Evolutionary conservation across 2,888 invertebrate genomes (phyloP).

Genomic region (Cerceris rybyensis): DNA sequence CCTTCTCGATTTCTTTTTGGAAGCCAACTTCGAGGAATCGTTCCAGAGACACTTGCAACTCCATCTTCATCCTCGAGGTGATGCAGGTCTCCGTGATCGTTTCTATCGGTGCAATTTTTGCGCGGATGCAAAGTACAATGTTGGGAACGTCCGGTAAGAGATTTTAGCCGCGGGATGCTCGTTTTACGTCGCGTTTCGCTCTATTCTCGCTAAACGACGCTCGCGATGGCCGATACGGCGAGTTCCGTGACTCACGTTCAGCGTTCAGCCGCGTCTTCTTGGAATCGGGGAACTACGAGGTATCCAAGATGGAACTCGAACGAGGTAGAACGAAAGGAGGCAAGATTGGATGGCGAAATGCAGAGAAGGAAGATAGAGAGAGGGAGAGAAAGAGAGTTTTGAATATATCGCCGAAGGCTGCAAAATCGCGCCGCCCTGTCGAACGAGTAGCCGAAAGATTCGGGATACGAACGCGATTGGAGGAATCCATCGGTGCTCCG

Average conservation of each 20-base stretch:
- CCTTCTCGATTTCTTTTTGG: background rate
- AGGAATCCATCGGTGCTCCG: slow-evolving; percentile 29
- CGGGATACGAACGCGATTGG: slow-evolving; percentile 45
- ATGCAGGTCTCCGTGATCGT: too few relatives aligned
- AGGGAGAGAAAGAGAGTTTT: slow-evolving; percentile 16
- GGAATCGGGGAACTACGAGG: background rate
- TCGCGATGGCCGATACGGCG: background rate
- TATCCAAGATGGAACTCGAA: slow-evolving; percentile 44
- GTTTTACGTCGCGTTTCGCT: slow-evolving; percentile 22
- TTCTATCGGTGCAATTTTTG: slow-evolving; percentile 18
- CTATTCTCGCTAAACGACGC: slow-evolving; percentile 6
- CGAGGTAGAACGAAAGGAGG: background rate
- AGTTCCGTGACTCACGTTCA: slow-evolving; percentile 38
- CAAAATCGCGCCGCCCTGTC: slow-evolving; percentile 44
- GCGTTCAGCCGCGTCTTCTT: background rate
- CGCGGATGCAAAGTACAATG: slow-evolving; percentile 34
- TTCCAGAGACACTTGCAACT: too few relatives aligned
- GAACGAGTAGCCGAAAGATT: slow-evolving; percentile 28
- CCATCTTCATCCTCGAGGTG: too few relatives aligned
- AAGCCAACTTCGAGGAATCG: slow-evolving; percentile 27
- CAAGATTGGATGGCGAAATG: background rate
- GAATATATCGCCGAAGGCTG: slow-evolving; percentile 46
- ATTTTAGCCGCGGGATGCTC: slow-evolving; percentile 32
- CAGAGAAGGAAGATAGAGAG: background rate
- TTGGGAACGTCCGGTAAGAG: slow-evolving; percentile 31